Evolutionary conservation across 2,113 vertebrate species (phyloP), one percentile per base, ranked within the genome.

Genomic region (Turdus rufiventris): DNA sequence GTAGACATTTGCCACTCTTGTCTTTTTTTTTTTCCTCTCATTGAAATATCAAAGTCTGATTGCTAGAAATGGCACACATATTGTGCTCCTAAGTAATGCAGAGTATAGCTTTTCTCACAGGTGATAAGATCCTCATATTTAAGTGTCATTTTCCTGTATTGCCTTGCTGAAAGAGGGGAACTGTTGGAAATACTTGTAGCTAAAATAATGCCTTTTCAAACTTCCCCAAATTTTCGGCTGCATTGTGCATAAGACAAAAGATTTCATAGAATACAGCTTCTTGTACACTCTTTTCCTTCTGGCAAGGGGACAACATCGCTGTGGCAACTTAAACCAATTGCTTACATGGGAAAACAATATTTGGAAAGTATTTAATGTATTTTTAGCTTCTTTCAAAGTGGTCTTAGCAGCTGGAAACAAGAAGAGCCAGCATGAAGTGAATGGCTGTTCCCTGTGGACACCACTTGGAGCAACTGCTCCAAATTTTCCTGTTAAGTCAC

Each of bases 301-400:
- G 85, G 43, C 66, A 82, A 88, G 71, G 79, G 54, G 34, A 70
- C 42, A 82, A n/a, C 42, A 42, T 77, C 74, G 79, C 54, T 91
- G 74, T 88, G 81, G 60, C 74, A 93, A 83, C 63, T 91, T 83
- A 56, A 1, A 80, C 92, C 82, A 77, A 11, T 91, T 93, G 47
- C 71, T 94, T 93, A 80, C 43, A 47, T 62, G 50, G 42, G 75
- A 83, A 83, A 95, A 82, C 82, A 93, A 42, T 93, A 83, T 85
- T 91, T 89, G 87, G 78, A 83, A 90, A 94, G 67, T 36, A 62
- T 83, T 94, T 94, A 6, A 73, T 76, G 26, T 95, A 42, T 88
- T 94, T 94, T 94, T 95, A 94, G 82, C 51, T 74, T 89, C 66
- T 83, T 89, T 92, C 40, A 85, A 21, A 83, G 60, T 95, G 87